Percentiles rank a stretch among this genome's conserved stretches.
Conservation (phyloP, 2,113 vertebrate species). For the Muntiacus reevesi region DNA sequence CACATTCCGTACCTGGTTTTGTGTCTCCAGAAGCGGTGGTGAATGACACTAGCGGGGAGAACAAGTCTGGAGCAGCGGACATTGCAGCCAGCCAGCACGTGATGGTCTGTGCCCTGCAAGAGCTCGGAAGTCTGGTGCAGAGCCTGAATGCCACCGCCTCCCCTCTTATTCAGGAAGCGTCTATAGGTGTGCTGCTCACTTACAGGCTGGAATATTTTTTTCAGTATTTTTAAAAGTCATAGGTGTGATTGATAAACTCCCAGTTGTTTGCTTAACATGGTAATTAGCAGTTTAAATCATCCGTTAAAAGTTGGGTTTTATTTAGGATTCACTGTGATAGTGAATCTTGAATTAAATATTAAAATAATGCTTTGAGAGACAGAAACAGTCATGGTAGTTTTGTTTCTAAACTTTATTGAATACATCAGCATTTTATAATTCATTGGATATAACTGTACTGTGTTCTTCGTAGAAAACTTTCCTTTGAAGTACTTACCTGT, state of each 20-base stretch:
- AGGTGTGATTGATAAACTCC: not conserved
- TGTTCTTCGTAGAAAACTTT: not conserved
- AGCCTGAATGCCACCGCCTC: conserved; percentile 96
- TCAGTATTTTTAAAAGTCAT: not conserved
- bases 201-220: not conserved
- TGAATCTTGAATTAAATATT: conserved; percentile 28
- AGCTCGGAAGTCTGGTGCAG: conserved; percentile 96
- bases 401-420: conserved; percentile 6
- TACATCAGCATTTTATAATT: not conserved
- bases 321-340: not conserved
- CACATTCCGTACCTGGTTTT: not conserved
- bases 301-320: not conserved
- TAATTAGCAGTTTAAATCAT: not conserved
- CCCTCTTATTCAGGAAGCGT: conserved; percentile 96
- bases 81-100: conserved; percentile 97
- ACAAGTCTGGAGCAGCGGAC: conserved; percentile 93
- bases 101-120: conserved; percentile 98
- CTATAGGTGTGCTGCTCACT: conserved; percentile 85
- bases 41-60: conserved; percentile 94
- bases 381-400: not conserved
- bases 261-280: not conserved
- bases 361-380: not conserved
- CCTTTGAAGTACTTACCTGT: not conserved
- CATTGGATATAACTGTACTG: not conserved
- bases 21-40: conserved; percentile 91